phyloP scores from a whole-genome alignment of 2,888 invertebrate species.

The Morpho achilles region DNA sequence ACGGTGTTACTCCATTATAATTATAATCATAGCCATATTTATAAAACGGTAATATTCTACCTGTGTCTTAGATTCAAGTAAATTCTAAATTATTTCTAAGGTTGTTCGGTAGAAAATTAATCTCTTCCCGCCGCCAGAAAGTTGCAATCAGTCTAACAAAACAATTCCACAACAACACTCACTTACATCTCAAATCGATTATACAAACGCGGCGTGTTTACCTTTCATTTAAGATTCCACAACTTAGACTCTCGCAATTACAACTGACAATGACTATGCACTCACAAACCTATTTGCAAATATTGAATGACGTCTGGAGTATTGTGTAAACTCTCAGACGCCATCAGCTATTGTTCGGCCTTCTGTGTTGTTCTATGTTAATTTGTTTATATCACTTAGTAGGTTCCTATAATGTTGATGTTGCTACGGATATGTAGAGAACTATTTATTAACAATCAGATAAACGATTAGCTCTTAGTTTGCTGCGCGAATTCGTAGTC shows the following conservation, averaged over 20 bases:
- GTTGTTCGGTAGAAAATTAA: too few species aligned
- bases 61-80: too few species aligned
- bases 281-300: conserved; percentile 42
- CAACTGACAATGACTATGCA: conserved; percentile 28
- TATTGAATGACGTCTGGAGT: conserved; percentile 55
- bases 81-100: too few species aligned
- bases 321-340: conserved; percentile 43
- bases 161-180: conserved; percentile 1
- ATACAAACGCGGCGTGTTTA: conserved; percentile 14
- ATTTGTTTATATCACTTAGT: background rate
- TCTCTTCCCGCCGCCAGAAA: background rate
- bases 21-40: too few species aligned
- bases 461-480: too few species aligned
- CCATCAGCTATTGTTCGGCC: conserved; percentile 22
- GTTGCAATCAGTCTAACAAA: background rate
- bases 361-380: conserved; percentile 15
- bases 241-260: conserved; percentile 18
- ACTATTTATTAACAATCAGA: too few species aligned
- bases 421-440: too few species aligned
- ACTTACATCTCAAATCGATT: conserved; percentile 16
- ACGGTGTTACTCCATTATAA: too few species aligned
- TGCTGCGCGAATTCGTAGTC: too few species aligned
- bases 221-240: conserved; percentile 19
- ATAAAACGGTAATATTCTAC: too few species aligned
- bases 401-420: too few species aligned